Conservation (phyloP, 2,888 invertebrate genomes). For the Heliconius ismenius region DNA sequence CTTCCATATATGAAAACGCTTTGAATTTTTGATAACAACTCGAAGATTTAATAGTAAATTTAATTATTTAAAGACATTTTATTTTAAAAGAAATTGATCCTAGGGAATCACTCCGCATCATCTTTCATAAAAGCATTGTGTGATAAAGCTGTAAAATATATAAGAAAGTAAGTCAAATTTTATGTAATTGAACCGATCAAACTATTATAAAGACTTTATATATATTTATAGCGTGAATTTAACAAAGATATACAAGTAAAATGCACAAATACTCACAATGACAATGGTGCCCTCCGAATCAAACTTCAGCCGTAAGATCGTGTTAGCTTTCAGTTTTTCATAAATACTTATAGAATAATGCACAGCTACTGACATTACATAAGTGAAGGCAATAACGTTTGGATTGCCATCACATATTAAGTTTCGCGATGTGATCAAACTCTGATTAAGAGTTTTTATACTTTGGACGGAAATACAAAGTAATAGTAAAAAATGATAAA, state of each 20-base stretch:
- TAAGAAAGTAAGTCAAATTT: neutral
- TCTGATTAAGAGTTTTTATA: neutral
- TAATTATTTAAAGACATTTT: neutral
- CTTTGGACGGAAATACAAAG: neutral
- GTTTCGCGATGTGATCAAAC: neutral
- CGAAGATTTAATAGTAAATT: neutral
- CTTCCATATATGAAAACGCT: neutral
- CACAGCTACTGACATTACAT: neutral
- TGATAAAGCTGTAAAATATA: neutral
- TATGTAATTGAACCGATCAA: neutral
- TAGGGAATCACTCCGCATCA: neutral
- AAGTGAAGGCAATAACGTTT: neutral
- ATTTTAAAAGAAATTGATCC: neutral
- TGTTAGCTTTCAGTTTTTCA: neutral
- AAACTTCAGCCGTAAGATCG: neutral
- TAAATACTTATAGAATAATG: constrained; percentile 1
- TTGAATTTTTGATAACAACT: neutral
- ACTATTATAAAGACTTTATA: neutral
- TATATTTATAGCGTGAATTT: neutral
- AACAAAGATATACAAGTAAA: neutral
- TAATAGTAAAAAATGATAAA: neutral
- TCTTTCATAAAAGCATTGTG: neutral
- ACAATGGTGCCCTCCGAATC: neutral
- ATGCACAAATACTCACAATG: neutral
- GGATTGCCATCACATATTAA: neutral